Evolutionary conservation across 2,888 invertebrate genomes (phyloP).

Genomic region (Dryadula phaetusa): DNA sequence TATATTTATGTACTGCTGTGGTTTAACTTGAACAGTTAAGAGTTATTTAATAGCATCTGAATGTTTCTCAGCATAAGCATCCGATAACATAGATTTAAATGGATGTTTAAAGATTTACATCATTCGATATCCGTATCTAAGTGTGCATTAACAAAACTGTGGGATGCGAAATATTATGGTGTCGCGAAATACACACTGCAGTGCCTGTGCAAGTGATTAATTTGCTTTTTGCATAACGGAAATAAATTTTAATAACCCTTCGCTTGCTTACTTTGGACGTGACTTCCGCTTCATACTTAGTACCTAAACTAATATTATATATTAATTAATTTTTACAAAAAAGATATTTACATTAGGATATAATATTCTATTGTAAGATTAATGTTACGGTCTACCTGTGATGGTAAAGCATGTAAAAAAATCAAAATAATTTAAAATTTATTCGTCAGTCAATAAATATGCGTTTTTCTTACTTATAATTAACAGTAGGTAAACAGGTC

Average conservation of each 20-base stretch:
- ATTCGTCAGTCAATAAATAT: too few relatives aligned
- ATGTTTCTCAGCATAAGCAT: background rate
- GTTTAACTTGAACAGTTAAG: background rate
- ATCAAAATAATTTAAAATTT: too few relatives aligned
- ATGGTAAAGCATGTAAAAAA: too few relatives aligned
- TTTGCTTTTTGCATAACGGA: background rate
- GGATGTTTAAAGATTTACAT: background rate
- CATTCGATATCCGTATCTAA: background rate
- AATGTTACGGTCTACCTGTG: too few relatives aligned
- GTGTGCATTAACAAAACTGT: background rate
- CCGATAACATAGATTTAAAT: background rate
- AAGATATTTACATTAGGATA: too few relatives aligned
- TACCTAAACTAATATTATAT: background rate
- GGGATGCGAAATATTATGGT: background rate
- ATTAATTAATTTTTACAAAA: too few relatives aligned
- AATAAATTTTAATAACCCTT: background rate
- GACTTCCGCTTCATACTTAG: background rate
- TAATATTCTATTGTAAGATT: too few relatives aligned
- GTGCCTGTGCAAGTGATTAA: background rate
- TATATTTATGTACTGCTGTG: slow-evolving; percentile 13
- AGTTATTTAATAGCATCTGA: background rate
- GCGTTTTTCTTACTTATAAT: too few relatives aligned
- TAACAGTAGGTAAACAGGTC: too few relatives aligned
- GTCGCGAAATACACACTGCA: background rate
- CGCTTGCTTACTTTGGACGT: background rate